A percentile compares a stretch with the other conserved stretches of the same genome.
These are phyloP conservation scores for Muricea muricata DNA, from an alignment of 92 coral and sea anemone genomes.

Conservation along the genomic window DNA sequence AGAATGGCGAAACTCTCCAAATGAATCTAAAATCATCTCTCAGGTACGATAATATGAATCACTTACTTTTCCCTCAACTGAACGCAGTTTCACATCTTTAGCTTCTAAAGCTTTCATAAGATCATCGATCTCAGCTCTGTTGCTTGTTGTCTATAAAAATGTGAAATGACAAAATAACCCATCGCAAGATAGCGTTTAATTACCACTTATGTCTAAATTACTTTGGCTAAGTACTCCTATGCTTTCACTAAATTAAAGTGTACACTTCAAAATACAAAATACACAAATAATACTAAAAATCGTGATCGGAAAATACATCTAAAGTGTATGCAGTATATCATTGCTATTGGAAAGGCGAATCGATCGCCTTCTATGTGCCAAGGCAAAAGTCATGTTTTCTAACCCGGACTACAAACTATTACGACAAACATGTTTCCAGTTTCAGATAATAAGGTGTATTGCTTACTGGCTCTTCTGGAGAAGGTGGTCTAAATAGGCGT, in stretches of 20 bases:
- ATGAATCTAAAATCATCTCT: too few species aligned
- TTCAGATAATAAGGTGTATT: too few species aligned
- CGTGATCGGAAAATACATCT: too few species aligned
- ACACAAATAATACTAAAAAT: too few species aligned
- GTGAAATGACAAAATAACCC: not conserved
- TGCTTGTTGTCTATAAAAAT: slow-evolving; percentile 5
- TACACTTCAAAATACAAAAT: too few species aligned
- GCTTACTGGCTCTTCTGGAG: slow-evolving; percentile 33
- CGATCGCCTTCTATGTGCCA: too few species aligned
- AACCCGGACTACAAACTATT: too few species aligned
- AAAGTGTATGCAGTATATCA: too few species aligned
- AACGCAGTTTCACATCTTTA: slow-evolving; percentile 29
- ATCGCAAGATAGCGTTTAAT: not conserved
- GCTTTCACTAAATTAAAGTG: not conserved
- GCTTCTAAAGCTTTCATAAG: slow-evolving; percentile 28
- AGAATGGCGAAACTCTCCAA: not conserved
- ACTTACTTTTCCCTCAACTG: slow-evolving; percentile 38
- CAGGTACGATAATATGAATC: too few species aligned
- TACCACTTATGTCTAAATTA: not conserved
- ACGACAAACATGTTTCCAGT: too few species aligned
- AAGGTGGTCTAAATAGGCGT: not conserved
- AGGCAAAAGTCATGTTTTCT: too few species aligned
- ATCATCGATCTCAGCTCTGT: slow-evolving; percentile 30
- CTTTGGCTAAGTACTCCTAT: not conserved
- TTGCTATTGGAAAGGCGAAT: too few species aligned